Conservation (phyloP, 1,140 invertebrate genomes). For the Zaprionus capensis region DNA sequence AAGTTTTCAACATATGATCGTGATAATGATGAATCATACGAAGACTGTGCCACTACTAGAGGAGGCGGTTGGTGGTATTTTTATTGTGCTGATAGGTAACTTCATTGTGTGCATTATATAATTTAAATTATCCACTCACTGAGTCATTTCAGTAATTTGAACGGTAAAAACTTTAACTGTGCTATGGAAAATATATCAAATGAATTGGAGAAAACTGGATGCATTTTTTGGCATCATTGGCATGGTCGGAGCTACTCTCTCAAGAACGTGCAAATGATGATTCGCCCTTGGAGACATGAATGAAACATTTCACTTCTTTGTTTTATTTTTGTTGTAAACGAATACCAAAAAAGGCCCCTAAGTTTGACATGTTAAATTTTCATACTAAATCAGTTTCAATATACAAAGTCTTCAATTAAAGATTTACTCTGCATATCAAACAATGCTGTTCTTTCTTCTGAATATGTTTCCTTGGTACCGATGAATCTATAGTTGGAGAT, state of each 20-base stretch:
- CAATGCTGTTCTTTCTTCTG: neutral
- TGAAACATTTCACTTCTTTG: neutral
- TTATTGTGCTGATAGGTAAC: neutral
- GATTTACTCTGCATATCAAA: neutral
- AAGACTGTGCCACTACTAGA: neutral
- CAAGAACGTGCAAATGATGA: neutral
- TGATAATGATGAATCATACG: neutral
- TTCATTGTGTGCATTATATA: neutral
- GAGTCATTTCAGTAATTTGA: neutral
- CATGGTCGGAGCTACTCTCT: neutral
- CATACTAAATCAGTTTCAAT: no score
- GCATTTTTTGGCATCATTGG: neutral
- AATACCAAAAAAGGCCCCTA: neutral
- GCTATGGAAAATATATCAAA: neutral
- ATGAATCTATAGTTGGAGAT: neutral
- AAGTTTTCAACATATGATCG: neutral
- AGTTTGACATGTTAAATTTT: neutral
- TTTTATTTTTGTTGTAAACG: conserved; percentile 15
- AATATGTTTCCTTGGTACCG: neutral
- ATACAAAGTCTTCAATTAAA: neutral
- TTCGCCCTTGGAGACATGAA: neutral
- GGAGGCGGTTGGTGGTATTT: conserved; percentile 10
- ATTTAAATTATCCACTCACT: neutral
- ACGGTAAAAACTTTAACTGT: neutral
- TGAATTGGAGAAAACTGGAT: neutral